phyloP scores from a whole-genome alignment of 2,797 vertebrate genomes.

The Notolepis coatsorum region DNA sequence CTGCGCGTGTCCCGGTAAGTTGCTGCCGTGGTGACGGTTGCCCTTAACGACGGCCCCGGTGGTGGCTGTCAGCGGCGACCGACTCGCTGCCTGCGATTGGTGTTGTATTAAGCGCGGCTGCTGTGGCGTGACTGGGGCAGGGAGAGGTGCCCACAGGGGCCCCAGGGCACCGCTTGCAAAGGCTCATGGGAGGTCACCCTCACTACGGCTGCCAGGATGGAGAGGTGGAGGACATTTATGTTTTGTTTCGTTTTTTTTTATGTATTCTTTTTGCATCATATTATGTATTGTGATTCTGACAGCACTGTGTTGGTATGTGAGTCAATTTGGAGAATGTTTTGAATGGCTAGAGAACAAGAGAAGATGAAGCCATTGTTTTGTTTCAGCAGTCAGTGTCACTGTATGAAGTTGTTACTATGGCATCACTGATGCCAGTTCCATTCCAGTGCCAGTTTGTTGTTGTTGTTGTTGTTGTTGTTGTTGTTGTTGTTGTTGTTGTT shows the following conservation, averaged over 20 bases:
- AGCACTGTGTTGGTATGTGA: slow-evolving; percentile 3
- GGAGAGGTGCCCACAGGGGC: slow-evolving; percentile 51
- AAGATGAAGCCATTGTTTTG: slow-evolving; percentile 14
- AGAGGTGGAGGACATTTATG: slow-evolving; percentile 50
- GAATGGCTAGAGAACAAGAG: neutral
- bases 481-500: slow-evolving; percentile 45
- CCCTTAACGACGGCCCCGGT: slow-evolving; percentile 59
- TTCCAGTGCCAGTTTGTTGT: slow-evolving; percentile 46
- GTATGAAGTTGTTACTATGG: slow-evolving; percentile 62
- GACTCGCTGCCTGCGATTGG: slow-evolving; percentile 59
- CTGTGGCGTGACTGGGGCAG: slow-evolving; percentile 66
- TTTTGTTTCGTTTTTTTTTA: neutral
- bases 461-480: slow-evolving; percentile 46
- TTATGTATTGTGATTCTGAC: neutral
- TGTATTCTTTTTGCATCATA: slow-evolving; percentile 8
- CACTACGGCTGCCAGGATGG: slow-evolving; percentile 52
- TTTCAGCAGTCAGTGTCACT: slow-evolving; percentile 39
- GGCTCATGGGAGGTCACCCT: slow-evolving; percentile 78
- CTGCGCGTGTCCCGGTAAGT: slow-evolving; percentile 97
- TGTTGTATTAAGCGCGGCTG: slow-evolving; percentile 61
- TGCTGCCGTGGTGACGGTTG: slow-evolving; percentile 69
- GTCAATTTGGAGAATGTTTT: slow-evolving; percentile 11
- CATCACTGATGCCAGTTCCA: slow-evolving; percentile 50
- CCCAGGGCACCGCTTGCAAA: slow-evolving; percentile 69
- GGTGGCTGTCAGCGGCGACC: slow-evolving; percentile 36